These are phyloP conservation scores for Acomys russatus DNA, from an alignment of 2,797 vertebrate species.

Conservation along the genomic window DNA sequence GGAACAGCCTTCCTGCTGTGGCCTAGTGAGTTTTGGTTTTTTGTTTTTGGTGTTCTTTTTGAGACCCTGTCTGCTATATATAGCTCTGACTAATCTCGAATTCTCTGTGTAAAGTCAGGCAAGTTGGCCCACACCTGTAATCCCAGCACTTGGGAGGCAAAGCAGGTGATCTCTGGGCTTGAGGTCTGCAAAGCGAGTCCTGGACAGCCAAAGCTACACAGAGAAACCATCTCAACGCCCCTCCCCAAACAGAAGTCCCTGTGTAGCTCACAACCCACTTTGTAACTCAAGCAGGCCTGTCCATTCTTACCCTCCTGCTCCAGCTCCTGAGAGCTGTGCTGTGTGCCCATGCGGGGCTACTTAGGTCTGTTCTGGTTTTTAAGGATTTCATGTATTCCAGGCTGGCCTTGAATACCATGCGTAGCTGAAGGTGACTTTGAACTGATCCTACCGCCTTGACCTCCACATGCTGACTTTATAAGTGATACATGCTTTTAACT, in stretches of 20 bases:
- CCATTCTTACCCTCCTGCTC: not conserved
- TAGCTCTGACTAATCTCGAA: not conserved
- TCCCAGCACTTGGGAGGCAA: too few species aligned
- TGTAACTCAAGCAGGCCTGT: not conserved
- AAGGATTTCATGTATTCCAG: not conserved
- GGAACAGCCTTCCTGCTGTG: not conserved
- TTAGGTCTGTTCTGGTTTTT: not conserved
- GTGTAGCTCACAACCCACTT: not conserved
- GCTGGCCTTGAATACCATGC: not conserved
- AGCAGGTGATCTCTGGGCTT: too few species aligned
- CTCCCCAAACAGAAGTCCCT: too few species aligned
- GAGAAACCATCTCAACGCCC: too few species aligned
- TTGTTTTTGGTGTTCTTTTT: not conserved
- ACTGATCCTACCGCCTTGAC: not conserved
- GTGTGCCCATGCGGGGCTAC: not conserved
- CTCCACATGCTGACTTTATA: not conserved
- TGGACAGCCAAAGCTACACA: too few species aligned
- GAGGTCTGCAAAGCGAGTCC: too few species aligned
- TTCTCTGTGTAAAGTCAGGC: not conserved
- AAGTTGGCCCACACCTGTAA: too few species aligned
- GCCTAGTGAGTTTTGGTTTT: not conserved
- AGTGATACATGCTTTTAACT: not conserved
- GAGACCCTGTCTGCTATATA: not conserved
- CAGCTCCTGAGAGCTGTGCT: not conserved
- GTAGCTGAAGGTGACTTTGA: not conserved